Base-by-base conservation (phyloP, 2,888 invertebrate species). In the Eurytoma californica region DNA sequence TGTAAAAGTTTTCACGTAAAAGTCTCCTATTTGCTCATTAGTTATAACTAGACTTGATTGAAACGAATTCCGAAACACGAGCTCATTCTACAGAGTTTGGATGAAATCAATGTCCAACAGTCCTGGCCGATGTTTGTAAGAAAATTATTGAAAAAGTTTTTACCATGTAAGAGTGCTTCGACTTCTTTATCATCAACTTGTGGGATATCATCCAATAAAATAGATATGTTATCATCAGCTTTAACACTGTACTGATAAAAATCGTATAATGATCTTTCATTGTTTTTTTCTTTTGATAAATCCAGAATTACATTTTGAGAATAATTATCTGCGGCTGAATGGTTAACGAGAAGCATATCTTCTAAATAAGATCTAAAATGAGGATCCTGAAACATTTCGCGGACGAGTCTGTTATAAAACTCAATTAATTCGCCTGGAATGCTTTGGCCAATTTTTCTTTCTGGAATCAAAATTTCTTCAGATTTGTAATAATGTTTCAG, bases 381-480 rank as follows among this genome's bases (percentile, higher is more conserved):
- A 61, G 0, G 14, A 24, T 5, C 49, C 67, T 66, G 13, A 75
- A 80, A 75, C 77, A 80, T 80, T 3, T 75, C 28, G 0, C 20
- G 3, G 3, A 68, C 20, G 16, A 81, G 78, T 47, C 20, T 12
- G 0, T 78, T 47, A 12, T 78, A 81, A 61, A 81, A 81, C 12
- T 77, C 30, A 20, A 60, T 9, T 2, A 79, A 55, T 12, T 53
- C 20, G 13, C 47, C 13, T 0, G 91, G 89, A 20, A 91, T 82
- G 18, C 81, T 80, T 51, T 88, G 86, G 0, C 90, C 91, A 1
- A 89, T 85, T 75, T 82, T 79, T 78, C 90, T 85, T 18, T 85
- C 85, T 0, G 92, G 91, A 68, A 91, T 83, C 16, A 90, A 87
- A 63, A 92, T 83, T 60, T 90, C 87, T 14, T 89, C 85, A 12